Base-by-base conservation (phyloP, 2,888 invertebrate genomes). In the Apodemia mormo region DNA sequence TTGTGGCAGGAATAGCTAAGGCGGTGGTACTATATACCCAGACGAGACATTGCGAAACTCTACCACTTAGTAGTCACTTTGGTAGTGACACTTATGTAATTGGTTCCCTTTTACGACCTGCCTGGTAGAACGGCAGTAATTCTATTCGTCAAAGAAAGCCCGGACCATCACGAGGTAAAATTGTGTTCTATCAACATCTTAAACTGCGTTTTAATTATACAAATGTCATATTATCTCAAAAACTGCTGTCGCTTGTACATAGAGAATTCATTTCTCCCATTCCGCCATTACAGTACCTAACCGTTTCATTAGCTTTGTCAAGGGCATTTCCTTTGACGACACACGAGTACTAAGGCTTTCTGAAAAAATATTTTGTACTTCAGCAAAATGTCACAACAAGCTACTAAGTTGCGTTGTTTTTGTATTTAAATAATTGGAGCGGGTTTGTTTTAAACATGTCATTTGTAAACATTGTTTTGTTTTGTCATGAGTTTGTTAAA, bases 271-370 rank as follows among this genome's bases (percentile, higher is more conserved):
- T n/a, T 52, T 52, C 7, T n/a, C n/a, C 52, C 52, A 52, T 52
- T 6, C 52, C 49, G 49, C 49, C 49, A 49, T 49, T 49, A 49
- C 49, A 49, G 49, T n/a, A n/a, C n/a, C n/a, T 49, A 49, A 49
- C 52, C 52, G 52, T 52, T 52, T 52, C 52, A 52, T 52, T n/a
- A 52, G 52, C n/a, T 52, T 22, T n/a, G 52, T 52, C n/a, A 52
- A 52, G 52, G 52, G n/a, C n/a, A 7, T 52, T 52, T 52, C 7
- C 22, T 52, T 52, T 52, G 52, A 52, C 52, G 7, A 22, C 52
- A 52, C n/a, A 52, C 52, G 22, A 52, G 52, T 1, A 52, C 52
- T 52, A 49, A 14, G 52, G n/a, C 52, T 52, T 22, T 52, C n/a
- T 52, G 52, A 52, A 52, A 49, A 52, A 52, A 52, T 52, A 52